Evolutionary conservation across 2,113 vertebrate species (phyloP).

Genomic region (Gulo gulo): DNA sequence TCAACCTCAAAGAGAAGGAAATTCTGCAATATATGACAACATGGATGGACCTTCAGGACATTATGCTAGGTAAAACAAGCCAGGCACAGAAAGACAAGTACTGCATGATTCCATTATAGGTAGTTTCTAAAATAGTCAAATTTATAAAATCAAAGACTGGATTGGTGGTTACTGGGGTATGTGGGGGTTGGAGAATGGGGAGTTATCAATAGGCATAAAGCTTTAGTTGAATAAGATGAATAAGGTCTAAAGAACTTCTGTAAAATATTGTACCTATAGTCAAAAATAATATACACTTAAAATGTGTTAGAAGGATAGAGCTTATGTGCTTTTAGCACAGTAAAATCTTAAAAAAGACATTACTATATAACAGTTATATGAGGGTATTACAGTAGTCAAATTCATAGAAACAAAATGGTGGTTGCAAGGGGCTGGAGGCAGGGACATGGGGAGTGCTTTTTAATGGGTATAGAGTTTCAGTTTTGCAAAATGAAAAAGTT

Average conservation of each 20-base stretch:
- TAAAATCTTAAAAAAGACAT: neutral
- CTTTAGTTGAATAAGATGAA: neutral
- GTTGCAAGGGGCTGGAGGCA: neutral
- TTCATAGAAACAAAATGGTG: neutral
- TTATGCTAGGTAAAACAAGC: neutral
- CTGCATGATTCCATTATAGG: neutral
- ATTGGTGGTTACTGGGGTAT: neutral
- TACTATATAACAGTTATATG: neutral
- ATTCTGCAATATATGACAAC: neutral
- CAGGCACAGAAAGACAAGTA: neutral
- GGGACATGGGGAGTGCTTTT: neutral
- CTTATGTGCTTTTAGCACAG: neutral
- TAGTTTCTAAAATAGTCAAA: neutral
- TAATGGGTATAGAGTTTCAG: neutral
- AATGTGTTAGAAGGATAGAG: neutral
- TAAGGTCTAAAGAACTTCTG: neutral
- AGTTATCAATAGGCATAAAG: neutral
- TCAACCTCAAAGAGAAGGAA: neutral
- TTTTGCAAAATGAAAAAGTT: neutral
- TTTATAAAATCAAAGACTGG: neutral
- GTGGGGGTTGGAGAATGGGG: neutral
- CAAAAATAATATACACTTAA: neutral
- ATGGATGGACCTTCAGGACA: neutral
- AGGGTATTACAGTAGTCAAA: neutral
- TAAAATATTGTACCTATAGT: neutral